phyloP scores from a whole-genome alignment of 1,140 invertebrate species.

The Hycleus phaleratus region DNA sequence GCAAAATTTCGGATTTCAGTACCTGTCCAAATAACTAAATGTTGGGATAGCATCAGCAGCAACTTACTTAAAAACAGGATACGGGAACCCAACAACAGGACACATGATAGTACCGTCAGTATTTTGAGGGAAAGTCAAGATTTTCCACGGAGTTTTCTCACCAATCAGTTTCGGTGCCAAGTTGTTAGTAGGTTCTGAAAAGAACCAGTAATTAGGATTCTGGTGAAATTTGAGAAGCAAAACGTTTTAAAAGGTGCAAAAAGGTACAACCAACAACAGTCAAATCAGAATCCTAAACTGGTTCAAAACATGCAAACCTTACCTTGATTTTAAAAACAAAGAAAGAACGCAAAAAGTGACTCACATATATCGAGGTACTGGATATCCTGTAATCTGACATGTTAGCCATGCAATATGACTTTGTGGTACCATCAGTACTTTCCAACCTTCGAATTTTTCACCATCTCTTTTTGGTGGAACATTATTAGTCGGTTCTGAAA shows the following conservation, averaged over 20 bases:
- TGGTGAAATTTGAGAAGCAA: conserved; percentile 7
- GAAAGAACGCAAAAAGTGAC: conserved; percentile 15
- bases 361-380: conserved; percentile 61
- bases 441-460: conserved; percentile 58
- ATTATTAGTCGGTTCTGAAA: conserved; percentile 46
- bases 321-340: neutral
- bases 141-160: conserved; percentile 40
- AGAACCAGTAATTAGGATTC: conserved; percentile 29
- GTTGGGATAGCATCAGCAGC: neutral
- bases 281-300: conserved; percentile 20
- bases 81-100: conserved; percentile 62
- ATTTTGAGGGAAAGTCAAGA: conserved; percentile 46
- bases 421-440: conserved; percentile 54
- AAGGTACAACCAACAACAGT: conserved; percentile 2
- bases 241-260: neutral
- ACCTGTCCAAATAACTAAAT: neutral
- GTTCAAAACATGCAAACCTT: conserved; percentile 12
- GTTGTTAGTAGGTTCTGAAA: conserved; percentile 50
- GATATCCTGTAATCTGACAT: conserved; percentile 60
- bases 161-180: conserved; percentile 46
- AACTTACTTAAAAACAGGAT: conserved; percentile 60
- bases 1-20: conserved; percentile 27
- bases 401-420: conserved; percentile 52
- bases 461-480: conserved; percentile 52
- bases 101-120: conserved; percentile 39